A percentile compares a stretch with the other conserved stretches of the same genome.
Conservation (phyloP, 2,113 vertebrate species). For the Opisthocomus hoazin region DNA sequence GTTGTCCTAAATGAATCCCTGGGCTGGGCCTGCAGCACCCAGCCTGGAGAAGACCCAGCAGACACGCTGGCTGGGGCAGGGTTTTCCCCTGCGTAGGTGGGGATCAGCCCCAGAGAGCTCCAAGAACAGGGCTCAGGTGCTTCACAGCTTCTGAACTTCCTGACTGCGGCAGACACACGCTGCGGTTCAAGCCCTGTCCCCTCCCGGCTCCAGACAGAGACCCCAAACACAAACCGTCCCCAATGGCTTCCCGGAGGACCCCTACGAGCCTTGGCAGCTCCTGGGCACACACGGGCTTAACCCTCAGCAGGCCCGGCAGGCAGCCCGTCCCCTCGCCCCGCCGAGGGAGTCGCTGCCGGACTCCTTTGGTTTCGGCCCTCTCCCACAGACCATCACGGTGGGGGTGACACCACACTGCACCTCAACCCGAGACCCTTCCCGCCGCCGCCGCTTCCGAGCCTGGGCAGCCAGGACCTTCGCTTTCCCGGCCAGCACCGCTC, state of each 20-base stretch:
- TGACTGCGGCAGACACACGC: background rate
- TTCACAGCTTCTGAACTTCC: background rate
- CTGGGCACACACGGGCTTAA: background rate
- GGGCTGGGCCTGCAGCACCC: background rate
- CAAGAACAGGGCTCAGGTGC: background rate
- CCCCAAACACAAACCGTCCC: background rate
- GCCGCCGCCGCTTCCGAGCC: background rate
- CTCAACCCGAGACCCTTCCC: background rate
- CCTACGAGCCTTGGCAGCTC: background rate
- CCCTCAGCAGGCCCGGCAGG: background rate
- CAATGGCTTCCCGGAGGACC: background rate
- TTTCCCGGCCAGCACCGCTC: background rate
- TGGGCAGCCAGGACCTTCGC: background rate
- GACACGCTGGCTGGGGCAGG: background rate
- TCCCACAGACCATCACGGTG: background rate
- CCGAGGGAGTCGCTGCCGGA: background rate
- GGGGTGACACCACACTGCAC: no score
- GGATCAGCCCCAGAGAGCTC: background rate
- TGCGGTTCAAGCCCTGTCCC: background rate
- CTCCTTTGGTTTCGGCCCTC: background rate
- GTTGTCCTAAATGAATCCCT: background rate
- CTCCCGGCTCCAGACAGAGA: background rate
- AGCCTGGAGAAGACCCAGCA: background rate
- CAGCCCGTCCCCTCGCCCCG: rapidly evolving
- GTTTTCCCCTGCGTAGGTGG: rapidly evolving